These are phyloP conservation scores for Perca flavescens DNA, from an alignment of 2,113 vertebrate genomes.

Conservation along the genomic window DNA sequence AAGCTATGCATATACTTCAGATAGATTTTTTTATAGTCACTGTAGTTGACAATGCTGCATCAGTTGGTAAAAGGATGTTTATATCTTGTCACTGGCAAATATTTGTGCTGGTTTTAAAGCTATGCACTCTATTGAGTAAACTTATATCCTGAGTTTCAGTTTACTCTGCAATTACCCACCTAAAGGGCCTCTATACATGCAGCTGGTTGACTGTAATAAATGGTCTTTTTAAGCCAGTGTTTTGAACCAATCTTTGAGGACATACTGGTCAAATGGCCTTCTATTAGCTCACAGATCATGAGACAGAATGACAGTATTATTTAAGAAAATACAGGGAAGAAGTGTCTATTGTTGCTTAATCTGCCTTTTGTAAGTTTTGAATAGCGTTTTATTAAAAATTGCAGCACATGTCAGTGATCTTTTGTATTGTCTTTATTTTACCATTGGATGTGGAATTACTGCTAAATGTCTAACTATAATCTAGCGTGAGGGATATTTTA, in stretches of 20 bases:
- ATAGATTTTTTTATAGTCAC: conserved; percentile 52
- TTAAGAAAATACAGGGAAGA: conserved; percentile 61
- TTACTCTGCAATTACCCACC: conserved; percentile 55
- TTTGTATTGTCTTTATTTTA: conserved; percentile 85
- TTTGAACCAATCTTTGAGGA: conserved; percentile 41
- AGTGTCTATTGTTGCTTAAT: conserved; percentile 78
- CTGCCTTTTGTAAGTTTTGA: conserved; percentile 83
- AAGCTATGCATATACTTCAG: conserved; percentile 77
- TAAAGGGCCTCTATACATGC: conserved; percentile 42
- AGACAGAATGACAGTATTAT: conserved; percentile 78
- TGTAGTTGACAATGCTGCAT: conserved; percentile 65
- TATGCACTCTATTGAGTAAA: conserved; percentile 66
- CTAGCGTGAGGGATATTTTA: conserved; percentile 1
- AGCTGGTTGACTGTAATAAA: conserved; percentile 57
- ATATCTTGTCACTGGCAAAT: conserved; percentile 60
- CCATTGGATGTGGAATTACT: conserved; percentile 46
- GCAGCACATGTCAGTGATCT: conserved; percentile 74
- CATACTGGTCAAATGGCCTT: conserved; percentile 34
- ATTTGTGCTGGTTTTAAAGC: conserved; percentile 66
- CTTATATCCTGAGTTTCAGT: conserved; percentile 54
- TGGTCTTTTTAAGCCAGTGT: conserved; percentile 45
- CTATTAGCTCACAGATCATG: conserved; percentile 35
- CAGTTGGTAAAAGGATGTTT: conserved; percentile 55
- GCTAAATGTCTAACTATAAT: conserved; percentile 19
- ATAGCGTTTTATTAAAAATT: conserved; percentile 84